phyloP scores from a whole-genome alignment of 2,113 vertebrate species.

The Aegotheles bennettii region DNA sequence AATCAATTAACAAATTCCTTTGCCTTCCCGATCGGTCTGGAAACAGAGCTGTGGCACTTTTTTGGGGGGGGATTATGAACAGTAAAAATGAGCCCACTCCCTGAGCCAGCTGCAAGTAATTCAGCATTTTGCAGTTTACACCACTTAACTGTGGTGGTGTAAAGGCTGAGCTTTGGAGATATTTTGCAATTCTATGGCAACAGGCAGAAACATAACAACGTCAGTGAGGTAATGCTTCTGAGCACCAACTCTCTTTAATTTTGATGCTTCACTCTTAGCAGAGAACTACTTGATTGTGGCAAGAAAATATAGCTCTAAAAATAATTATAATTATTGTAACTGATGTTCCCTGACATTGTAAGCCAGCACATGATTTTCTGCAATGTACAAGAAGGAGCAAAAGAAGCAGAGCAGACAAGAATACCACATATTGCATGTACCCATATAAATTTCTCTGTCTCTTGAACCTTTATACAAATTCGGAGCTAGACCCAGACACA shows the following conservation, averaged over 20 bases:
- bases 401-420: neutral
- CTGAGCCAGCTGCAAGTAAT: neutral
- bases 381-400: neutral
- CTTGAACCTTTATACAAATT: constrained; percentile 3
- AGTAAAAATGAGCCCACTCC: fast-evolving
- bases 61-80: neutral
- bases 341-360: neutral
- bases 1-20: constrained; percentile 57
- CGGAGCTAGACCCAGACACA: neutral
- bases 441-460: neutral
- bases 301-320: neutral
- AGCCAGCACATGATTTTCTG: neutral
- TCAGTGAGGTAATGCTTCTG: neutral
- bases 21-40: constrained; percentile 1
- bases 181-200: neutral
- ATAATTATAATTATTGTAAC: neutral
- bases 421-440: neutral
- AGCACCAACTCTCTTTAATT: neutral
- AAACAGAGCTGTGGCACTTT: neutral
- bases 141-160: neutral
- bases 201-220: neutral
- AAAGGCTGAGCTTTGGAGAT: neutral
- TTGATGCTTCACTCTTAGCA: neutral
- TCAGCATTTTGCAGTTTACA: neutral
- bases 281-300: neutral